Evolutionary conservation across 2,797 vertebrate genomes (phyloP).

Genomic region (Spizella passerina): DNA sequence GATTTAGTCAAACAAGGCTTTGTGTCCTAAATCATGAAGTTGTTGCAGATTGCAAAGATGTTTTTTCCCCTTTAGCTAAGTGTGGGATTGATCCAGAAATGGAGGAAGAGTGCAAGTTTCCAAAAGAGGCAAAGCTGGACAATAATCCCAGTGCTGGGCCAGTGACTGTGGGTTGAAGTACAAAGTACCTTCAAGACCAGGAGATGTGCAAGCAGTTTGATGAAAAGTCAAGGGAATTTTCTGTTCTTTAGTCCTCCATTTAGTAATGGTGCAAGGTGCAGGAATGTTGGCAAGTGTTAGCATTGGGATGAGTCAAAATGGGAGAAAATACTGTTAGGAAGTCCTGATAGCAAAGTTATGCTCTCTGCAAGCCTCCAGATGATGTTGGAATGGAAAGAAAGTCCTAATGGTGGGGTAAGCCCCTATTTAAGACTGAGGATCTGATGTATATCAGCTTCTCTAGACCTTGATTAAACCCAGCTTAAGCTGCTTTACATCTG

Average conservation of each 20-base stretch:
- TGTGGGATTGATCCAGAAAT: neutral
- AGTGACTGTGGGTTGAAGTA: neutral
- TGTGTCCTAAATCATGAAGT: neutral
- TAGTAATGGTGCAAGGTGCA: neutral
- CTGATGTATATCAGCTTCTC: neutral
- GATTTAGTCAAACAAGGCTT: neutral
- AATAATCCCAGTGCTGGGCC: neutral
- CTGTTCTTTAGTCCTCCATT: neutral
- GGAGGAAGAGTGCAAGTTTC: neutral
- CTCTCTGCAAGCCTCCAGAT: neutral
- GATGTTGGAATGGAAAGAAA: neutral
- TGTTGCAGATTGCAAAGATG: neutral
- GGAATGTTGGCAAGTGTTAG: neutral
- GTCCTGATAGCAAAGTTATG: too few species aligned
- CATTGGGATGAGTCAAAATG: neutral
- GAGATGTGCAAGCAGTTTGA: neutral
- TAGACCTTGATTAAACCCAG: accelerated
- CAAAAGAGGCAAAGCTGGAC: neutral
- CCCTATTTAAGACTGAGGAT: neutral
- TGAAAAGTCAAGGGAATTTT: neutral
- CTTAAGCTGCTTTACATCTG: neutral
- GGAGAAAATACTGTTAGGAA: neutral
- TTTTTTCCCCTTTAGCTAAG: neutral
- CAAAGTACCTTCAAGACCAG: neutral
- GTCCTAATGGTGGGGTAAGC: neutral